Percentiles rank a stretch among this genome's conserved stretches.
These are phyloP conservation scores for Eufriesea mexicana DNA, from an alignment of 1,140 invertebrate genomes.

Conservation along the genomic window DNA sequence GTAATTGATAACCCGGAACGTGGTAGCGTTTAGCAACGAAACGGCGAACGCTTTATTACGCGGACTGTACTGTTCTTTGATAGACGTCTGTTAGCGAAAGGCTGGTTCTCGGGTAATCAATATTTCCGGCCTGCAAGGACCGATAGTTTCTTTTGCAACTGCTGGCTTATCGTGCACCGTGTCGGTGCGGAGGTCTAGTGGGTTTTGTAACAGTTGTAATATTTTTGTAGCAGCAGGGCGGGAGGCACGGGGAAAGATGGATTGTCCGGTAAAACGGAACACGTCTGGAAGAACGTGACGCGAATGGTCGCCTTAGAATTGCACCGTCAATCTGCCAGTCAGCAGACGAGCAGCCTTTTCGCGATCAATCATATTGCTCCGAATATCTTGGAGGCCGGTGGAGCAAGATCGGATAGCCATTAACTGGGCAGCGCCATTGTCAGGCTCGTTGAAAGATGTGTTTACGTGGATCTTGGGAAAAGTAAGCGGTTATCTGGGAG, in stretches of 20 bases:
- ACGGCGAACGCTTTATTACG: too few relatives aligned
- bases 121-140: too few relatives aligned
- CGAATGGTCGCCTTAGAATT: background rate
- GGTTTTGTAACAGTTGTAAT: background rate
- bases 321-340: slow-evolving; percentile 15
- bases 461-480: background rate
- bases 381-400: background rate
- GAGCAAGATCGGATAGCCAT: slow-evolving; percentile 13
- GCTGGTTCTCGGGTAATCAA: too few relatives aligned
- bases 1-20: too few relatives aligned
- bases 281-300: slow-evolving; percentile 4
- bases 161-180: too few relatives aligned
- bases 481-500: background rate
- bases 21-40: too few relatives aligned
- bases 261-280: slow-evolving; percentile 9
- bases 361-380: slow-evolving; percentile 25
- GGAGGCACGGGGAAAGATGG: background rate
- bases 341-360: slow-evolving; percentile 6
- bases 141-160: too few relatives aligned
- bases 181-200: too few relatives aligned
- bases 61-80: too few relatives aligned
- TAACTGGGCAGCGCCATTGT: background rate
- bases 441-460: background rate
- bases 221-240: background rate
- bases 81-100: too few relatives aligned